Conservation (phyloP, 2,113 vertebrate species). For the Nerophis ophidion region DNA sequence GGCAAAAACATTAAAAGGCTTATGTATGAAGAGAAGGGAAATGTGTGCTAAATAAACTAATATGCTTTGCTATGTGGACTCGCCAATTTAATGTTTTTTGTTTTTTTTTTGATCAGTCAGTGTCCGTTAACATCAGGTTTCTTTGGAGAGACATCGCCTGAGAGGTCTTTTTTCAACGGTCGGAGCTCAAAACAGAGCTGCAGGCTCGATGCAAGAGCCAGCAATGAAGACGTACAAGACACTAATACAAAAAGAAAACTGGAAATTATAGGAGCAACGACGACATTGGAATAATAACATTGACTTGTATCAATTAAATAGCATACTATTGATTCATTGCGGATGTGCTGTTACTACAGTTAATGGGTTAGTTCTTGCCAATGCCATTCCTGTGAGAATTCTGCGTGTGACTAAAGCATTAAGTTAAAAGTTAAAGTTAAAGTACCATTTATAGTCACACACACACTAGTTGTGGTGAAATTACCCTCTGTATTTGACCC, state of each 20-base stretch:
- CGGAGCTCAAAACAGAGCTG: constrained; percentile 28
- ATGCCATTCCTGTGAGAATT: too few relatives aligned
- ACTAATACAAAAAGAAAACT: constrained; percentile 6
- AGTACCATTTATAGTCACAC: too few relatives aligned
- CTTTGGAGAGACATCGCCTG: constrained; percentile 49
- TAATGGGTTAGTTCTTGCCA: too few relatives aligned
- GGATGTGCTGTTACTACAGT: too few relatives aligned
- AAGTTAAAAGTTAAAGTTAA: too few relatives aligned
- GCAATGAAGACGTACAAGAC: constrained; percentile 3
- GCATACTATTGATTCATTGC: too few relatives aligned
- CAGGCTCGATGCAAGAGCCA: constrained; percentile 11
- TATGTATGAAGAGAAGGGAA: neutral
- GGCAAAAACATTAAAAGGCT: neutral
- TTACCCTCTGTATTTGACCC: too few relatives aligned
- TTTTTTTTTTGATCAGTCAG: constrained; percentile 45
- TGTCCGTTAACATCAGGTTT: constrained; percentile 56
- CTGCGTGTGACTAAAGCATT: too few relatives aligned
- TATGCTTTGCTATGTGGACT: constrained; percentile 37
- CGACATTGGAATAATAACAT: neutral
- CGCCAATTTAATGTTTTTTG: constrained; percentile 63
- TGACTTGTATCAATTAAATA: too few relatives aligned
- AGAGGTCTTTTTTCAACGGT: constrained; percentile 45
- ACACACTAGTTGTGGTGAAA: too few relatives aligned
- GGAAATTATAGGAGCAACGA: constrained; percentile 1
- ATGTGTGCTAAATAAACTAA: constrained; percentile 51